Base-by-base conservation (phyloP, 2,113 vertebrate genomes). In the Xiphophorus maculatus region DNA sequence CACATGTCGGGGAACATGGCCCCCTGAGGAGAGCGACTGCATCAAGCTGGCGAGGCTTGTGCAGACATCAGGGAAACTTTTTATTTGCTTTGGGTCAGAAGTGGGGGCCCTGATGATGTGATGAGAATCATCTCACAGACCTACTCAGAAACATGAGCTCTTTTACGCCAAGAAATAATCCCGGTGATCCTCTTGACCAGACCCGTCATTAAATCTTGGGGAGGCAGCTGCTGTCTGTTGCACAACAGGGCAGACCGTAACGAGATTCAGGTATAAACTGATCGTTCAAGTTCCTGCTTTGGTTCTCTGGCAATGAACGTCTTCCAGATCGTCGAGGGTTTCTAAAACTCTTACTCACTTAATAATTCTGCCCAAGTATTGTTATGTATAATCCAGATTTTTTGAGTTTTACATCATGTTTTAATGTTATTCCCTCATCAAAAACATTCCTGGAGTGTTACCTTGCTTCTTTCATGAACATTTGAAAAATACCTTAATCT, bases 41-140 rank as follows among this genome's bases (percentile, higher is more conserved):
- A 88, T 91, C 85, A 89, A 85, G 72, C 80, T 80, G 89, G 81
- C 87, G 54, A 82, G 79, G 83, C 91, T 76, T 68, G 71, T 58
- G 82, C 74, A 63, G 90, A 91, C 92, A 72, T 85, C 72, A 0
- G 89, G 90, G 91, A 91, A 8, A 28, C 78, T 83, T 90, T 91
- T 92, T 91, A 93, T 94, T 92, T 91, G 91, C 93, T 93, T 81
- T 89, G 90, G 89, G 92, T 90, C 87, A 88, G 91, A 84, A 79
- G 81, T 85, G 90, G 87, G 80, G 71, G 84, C 88, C 76, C 87
- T 82, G 87, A 87, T 81, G 81, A 90, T 87, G 81, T 88, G 87
- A 89, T 91, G 89, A 87, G 82, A 77, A 77, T 84, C 82, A 83
- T 87, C 84, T 84, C 63, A 2, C 75, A 40, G 84, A 79, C 63